These are phyloP conservation scores for Nysson spinosus DNA, from an alignment of 2,888 invertebrate species.

Conservation along the genomic window DNA sequence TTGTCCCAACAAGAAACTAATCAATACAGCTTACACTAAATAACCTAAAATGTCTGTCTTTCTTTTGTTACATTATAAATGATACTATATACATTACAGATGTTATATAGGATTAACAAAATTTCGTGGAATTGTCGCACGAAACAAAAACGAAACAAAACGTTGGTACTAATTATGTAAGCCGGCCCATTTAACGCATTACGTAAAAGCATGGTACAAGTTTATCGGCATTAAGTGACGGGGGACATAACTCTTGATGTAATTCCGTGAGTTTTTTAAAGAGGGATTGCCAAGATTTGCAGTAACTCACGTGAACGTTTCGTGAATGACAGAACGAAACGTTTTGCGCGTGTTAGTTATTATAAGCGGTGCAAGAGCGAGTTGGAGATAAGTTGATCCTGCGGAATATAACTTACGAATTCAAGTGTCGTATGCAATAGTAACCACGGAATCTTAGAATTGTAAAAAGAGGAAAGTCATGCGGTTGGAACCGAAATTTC, in stretches of 20 bases:
- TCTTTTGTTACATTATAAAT: too few relatives aligned
- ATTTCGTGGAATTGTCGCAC: background rate
- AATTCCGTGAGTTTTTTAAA: slow-evolving; percentile 6
- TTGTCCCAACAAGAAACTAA: too few relatives aligned
- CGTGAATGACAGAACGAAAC: background rate
- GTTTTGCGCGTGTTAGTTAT: background rate
- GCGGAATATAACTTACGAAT: slow-evolving; percentile 20
- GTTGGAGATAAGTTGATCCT: too few relatives aligned
- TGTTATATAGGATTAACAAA: background rate
- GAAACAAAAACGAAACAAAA: too few relatives aligned
- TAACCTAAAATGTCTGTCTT: too few relatives aligned
- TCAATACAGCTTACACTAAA: too few relatives aligned
- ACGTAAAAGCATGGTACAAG: slow-evolving; percentile 35
- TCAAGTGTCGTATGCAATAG: background rate
- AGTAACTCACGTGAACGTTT: background rate
- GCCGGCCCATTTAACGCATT: slow-evolving; percentile 35
- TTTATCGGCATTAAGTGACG: slow-evolving; percentile 7
- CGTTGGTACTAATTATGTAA: slow-evolving; percentile 25
- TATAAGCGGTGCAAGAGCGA: background rate
- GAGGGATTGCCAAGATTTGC: background rate
- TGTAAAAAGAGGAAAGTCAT: background rate
- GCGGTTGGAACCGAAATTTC: too few relatives aligned
- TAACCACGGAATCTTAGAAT: slow-evolving; percentile 8
- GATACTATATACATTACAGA: too few relatives aligned
- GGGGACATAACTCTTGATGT: background rate